Evolutionary conservation across 2,888 invertebrate genomes (phyloP).

Genomic region (Cheilosia pagana): DNA sequence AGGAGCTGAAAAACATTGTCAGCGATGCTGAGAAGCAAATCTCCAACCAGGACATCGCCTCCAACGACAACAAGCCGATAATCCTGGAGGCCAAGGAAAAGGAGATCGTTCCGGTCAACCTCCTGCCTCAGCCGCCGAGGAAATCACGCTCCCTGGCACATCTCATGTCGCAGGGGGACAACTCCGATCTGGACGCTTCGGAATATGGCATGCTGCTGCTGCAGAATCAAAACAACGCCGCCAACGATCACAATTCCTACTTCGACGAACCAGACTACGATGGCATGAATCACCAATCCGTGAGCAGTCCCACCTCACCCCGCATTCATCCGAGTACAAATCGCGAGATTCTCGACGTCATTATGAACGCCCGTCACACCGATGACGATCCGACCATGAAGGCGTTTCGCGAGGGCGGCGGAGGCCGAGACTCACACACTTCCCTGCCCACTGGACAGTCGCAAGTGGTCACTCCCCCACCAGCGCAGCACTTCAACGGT

Average conservation of each 20-base stretch:
- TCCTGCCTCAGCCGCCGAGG: constrained; percentile 92
- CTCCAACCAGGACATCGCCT: constrained; percentile 78
- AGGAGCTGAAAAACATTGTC: constrained; percentile 92
- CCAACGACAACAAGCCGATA: constrained; percentile 76
- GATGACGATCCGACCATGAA: constrained; percentile 83
- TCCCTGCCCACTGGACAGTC: constrained; percentile 69
- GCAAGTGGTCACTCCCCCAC: constrained; percentile 48
- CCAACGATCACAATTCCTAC: constrained; percentile 75
- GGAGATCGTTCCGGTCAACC: constrained; percentile 90
- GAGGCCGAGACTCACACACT: constrained; percentile 53
- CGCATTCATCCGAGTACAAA: constrained; percentile 83
- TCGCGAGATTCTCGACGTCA: constrained; percentile 86
- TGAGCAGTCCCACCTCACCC: constrained; percentile 76
- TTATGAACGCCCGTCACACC: constrained; percentile 85
- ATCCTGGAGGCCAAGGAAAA: constrained; percentile 84
- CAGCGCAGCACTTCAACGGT: constrained; percentile 85
- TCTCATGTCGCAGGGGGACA: constrained; percentile 86
- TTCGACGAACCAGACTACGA: constrained; percentile 82
- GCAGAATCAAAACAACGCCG: constrained; percentile 82
- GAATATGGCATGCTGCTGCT: constrained; percentile 83
- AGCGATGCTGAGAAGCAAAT: constrained; percentile 91
- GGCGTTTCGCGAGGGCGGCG: constrained; percentile 80
- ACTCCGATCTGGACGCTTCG: constrained; percentile 82
- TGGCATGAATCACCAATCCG: constrained; percentile 70
- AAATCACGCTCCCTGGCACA: constrained; percentile 89